Base-by-base conservation (phyloP, 2,113 vertebrate genomes). In the Equus quagga region DNA sequence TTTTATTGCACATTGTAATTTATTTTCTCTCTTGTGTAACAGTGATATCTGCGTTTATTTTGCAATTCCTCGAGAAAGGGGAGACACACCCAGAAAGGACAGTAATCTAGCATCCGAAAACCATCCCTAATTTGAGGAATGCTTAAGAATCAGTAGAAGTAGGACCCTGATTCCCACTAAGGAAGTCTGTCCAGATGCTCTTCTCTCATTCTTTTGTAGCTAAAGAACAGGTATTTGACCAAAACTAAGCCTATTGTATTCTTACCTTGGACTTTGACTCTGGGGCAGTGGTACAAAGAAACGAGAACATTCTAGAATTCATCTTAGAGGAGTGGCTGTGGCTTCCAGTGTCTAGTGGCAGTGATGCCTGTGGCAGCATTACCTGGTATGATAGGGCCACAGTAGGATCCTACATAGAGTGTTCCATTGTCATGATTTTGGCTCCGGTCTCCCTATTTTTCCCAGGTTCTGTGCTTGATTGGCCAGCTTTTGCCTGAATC, bases 371-470 rank as follows among this genome's bases (percentile, higher is more conserved):
- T 62, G 80, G 24, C 49, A 24, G 33, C 69, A 10, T 64, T 33
- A 15, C 51, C 44, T 67, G 10, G 13, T 13, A 6, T 31, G 80
- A 31, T 12, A 4, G 12, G 28, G 36, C 17, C 33, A 36, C 6
- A 8, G 12, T 28, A 3, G 17, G 33, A 26, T 65, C 72, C 54
- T 86, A 10, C 0, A 0, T 1, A 13, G 36, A 36, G 5, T 60
- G 18, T 89, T 51, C 33, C 49, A 9, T 15, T 58, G 58, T 44
- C 60, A 51, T 44, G 58, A 33, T 84, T 65, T 56, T 89, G 82
- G 19, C 24, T 76, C 62, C 91, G 41, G 24, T 3, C 49, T 87
- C 2, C 14, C 31, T 64, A 31, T 72, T 85, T 44, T 82, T 17
- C n/a, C 31, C 21, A 15, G 15, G 78, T 56, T 49, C 75, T 69